These are phyloP conservation scores for Conus betulinus DNA, from an alignment of 1,140 invertebrate genomes.

Conservation along the genomic window DNA sequence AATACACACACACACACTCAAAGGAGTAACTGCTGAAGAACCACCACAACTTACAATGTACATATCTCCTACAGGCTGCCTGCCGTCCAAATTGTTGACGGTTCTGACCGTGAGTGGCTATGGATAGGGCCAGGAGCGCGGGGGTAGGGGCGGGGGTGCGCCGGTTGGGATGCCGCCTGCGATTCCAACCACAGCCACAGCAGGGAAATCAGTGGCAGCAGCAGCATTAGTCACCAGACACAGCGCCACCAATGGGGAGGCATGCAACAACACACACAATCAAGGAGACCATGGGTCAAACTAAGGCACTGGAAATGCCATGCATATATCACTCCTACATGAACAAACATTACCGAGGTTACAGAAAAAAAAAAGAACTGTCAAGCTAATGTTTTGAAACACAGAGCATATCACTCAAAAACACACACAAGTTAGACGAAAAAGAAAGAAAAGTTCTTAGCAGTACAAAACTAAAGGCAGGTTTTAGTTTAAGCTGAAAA, in stretches of 20 bases:
- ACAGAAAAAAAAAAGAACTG: too few relatives aligned
- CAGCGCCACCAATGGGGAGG: neutral
- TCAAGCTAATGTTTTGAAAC: too few relatives aligned
- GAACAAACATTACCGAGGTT: neutral
- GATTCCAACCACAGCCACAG: neutral
- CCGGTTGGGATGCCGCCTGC: constrained; percentile 11
- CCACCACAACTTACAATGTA: constrained; percentile 33
- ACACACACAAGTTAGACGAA: too few relatives aligned
- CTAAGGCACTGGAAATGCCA: too few relatives aligned
- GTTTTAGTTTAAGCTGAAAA: neutral
- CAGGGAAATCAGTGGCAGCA: neutral
- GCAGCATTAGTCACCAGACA: neutral
- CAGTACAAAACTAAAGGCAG: neutral
- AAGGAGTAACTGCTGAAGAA: too few relatives aligned
- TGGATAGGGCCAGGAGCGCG: neutral
- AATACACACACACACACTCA: neutral
- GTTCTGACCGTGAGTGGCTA: neutral
- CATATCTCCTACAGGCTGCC: neutral
- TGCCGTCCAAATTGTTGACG: neutral
- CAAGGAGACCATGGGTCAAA: neutral
- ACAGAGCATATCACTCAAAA: too few relatives aligned
- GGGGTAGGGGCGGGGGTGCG: constrained; percentile 2
- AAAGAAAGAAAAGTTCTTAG: too few relatives aligned
- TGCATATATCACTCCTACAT: neutral
- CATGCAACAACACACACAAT: constrained; percentile 3